A percentile compares a stretch with the other conserved stretches of the same genome.
These are phyloP conservation scores for Chrysolina haemoptera DNA, from an alignment of 2,888 invertebrate species.

Conservation along the genomic window DNA sequence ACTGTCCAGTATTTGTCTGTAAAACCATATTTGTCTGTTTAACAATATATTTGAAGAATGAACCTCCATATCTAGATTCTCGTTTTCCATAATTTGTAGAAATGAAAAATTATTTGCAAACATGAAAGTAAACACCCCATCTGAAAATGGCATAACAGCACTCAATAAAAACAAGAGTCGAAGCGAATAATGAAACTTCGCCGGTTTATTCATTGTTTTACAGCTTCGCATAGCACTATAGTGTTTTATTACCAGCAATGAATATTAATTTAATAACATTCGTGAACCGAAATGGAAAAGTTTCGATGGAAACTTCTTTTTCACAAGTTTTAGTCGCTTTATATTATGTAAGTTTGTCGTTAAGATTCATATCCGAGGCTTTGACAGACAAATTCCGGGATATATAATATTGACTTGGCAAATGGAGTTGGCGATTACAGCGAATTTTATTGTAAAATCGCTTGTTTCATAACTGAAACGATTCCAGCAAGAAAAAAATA, in stretches of 20 bases:
- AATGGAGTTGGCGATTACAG: not conserved
- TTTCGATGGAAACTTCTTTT: constrained; percentile 3
- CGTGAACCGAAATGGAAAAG: constrained; percentile 2
- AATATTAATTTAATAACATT: constrained; percentile 19
- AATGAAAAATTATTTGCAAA: not conserved
- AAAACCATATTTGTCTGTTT: too few relatives aligned
- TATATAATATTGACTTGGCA: constrained; percentile 7
- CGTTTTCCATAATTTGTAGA: too few relatives aligned
- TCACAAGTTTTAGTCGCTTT: constrained; percentile 10
- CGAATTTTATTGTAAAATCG: not conserved
- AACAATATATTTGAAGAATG: too few relatives aligned
- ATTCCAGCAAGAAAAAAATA: not conserved
- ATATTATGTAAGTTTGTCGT: constrained; percentile 15
- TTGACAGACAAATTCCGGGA: not conserved
- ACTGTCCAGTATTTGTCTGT: too few relatives aligned
- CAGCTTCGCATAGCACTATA: not conserved
- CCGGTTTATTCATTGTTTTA: not conserved
- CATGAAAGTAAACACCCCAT: not conserved
- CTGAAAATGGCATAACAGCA: not conserved
- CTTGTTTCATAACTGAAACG: not conserved
- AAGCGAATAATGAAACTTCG: not conserved
- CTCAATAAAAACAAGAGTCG: not conserved
- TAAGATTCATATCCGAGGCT: not conserved
- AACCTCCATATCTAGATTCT: too few relatives aligned
- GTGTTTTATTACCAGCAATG: constrained; percentile 11